These are phyloP conservation scores for Actinostola sp. DNA, from an alignment of 92 coral and sea anemone species.

Conservation along the genomic window DNA sequence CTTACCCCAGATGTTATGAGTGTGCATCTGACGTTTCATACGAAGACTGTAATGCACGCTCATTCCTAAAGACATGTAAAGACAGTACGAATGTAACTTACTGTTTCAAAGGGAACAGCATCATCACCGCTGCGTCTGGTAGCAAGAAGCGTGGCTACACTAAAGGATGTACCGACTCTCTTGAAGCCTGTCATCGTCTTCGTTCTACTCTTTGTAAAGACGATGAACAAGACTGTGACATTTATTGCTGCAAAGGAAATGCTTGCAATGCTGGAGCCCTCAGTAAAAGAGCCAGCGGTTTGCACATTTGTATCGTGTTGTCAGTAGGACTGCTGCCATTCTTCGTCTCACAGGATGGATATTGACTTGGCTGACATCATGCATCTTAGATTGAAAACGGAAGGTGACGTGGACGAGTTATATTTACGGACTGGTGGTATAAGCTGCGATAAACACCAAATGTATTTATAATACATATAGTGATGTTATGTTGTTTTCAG, in stretches of 20 bases:
- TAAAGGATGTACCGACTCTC: constrained; percentile 3
- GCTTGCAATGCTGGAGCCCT: constrained; percentile 4
- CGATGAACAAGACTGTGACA: background rate
- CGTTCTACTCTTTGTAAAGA: background rate
- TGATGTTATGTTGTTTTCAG: too few species aligned
- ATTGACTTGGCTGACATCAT: too few species aligned
- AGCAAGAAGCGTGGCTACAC: background rate
- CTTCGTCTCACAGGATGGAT: too few species aligned
- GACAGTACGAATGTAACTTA: background rate
- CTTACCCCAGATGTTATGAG: constrained; percentile 9
- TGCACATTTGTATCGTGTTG: background rate
- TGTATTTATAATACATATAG: too few species aligned
- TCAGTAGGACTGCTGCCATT: background rate
- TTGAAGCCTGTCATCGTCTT: background rate
- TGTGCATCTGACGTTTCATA: constrained; percentile 10
- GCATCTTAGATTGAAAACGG: too few species aligned
- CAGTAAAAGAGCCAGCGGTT: background rate
- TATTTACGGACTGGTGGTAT: too few species aligned
- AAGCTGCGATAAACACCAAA: too few species aligned
- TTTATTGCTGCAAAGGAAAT: constrained; percentile 1
- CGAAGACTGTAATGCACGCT: background rate
- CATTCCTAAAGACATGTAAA: constrained; percentile 2
- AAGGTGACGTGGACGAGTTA: too few species aligned
- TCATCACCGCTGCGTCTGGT: background rate
- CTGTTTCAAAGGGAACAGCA: background rate